Base-by-base conservation (phyloP, 2,113 vertebrate species). In the Pseudorasbora parva region DNA sequence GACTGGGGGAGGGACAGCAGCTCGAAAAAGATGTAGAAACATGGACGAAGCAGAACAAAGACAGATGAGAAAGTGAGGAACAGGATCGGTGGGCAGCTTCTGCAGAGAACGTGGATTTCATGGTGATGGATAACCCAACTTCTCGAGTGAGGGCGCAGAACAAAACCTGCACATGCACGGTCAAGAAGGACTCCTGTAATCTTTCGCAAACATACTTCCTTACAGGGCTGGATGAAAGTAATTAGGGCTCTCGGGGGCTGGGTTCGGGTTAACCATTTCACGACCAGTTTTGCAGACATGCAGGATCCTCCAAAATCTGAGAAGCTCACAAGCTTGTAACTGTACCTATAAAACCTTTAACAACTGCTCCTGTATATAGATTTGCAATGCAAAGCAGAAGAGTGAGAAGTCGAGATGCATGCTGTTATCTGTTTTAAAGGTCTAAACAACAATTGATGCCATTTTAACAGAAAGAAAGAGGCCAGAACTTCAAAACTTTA, bases 181-280 rank as follows among this genome's bases (percentile, higher is more conserved):
- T 86, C 91, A 75, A 56, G 64, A 84, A 88, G 88, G 83, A 87
- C 89, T 89, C 86, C 86, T 68, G 78, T 81, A 84, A 91, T 91
- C 86, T 91, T 90, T 91, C 85, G 88, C 90, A 88, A 88, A 84
- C 89, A 90, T 78, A 91, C 90, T 93, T 92, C 93, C 92, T 92
- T 87, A 84, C 87, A 82, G 78, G 85, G 82, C 78, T 86, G 85
- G 84, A 89, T 87, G 87, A 89, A 88, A 89, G 80, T 87, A 77
- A 81, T 82, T 81, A 88, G 84, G 86, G 64, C 57, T 82, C 27
- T 64, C 43, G 60, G 47, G 59, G 78, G 85, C 88, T 86, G 86
- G 89, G 86, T 88, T 90, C 91, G 86, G 72, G 88, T 91, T 92
- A 90, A 92, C 88, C 75, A 9, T 75, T 85, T 85, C 49, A 73